These are phyloP conservation scores for Capitulum mitella DNA, from an alignment of 2,888 invertebrate genomes.

Conservation along the genomic window DNA sequence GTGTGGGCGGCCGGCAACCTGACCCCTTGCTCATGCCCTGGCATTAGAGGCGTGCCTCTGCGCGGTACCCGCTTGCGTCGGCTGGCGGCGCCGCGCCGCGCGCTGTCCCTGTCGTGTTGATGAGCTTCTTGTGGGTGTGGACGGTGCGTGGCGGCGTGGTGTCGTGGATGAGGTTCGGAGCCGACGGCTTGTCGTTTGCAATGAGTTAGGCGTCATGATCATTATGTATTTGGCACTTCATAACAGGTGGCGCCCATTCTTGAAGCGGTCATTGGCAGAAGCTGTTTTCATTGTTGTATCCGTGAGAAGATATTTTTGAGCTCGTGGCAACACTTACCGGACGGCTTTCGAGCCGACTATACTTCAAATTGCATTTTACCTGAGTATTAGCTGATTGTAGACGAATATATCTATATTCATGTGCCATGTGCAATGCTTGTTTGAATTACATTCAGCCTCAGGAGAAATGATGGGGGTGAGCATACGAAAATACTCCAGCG, in stretches of 20 bases:
- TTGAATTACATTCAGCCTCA: no score
- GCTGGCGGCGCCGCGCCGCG: background rate
- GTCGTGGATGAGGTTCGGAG: no score
- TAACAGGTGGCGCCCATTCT: background rate
- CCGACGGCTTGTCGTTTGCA: background rate
- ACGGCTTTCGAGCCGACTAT: background rate
- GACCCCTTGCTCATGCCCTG: background rate
- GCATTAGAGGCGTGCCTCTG: background rate
- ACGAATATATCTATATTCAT: conserved; percentile 13
- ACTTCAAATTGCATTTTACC: conserved; percentile 16
- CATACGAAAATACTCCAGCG: no score
- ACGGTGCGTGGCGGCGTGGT: background rate
- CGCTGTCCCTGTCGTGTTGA: background rate
- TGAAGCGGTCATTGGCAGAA: background rate
- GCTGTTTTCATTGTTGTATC: background rate
- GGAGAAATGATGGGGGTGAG: no score
- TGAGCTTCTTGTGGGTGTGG: background rate
- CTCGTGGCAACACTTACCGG: background rate
- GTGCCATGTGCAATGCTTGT: conserved; percentile 10
- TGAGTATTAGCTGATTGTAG: conserved; percentile 20
- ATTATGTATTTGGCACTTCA: background rate
- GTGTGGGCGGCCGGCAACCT: no score
- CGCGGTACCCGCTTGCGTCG: no score
- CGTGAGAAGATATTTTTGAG: background rate
- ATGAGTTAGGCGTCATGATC: background rate